Evolutionary conservation across 2,888 invertebrate species (phyloP).

Genomic region (Dasysyrphus albostriatus): DNA sequence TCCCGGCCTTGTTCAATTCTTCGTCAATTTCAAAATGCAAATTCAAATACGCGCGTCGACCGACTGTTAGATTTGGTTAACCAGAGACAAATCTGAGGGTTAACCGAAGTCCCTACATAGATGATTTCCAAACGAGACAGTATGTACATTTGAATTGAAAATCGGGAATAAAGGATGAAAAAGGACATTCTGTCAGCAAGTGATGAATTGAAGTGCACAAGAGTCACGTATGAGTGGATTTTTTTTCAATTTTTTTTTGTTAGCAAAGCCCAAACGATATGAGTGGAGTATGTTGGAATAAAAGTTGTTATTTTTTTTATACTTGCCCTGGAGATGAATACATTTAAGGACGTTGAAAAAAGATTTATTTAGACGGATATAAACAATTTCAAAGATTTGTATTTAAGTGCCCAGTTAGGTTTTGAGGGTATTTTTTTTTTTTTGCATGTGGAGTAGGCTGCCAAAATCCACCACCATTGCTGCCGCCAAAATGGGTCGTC

Average conservation of each 20-base stretch:
- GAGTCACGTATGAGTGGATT: slow-evolving; percentile 49
- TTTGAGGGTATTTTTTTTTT: slow-evolving; percentile 1
- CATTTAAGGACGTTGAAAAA: slow-evolving; percentile 57
- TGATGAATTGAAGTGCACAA: slow-evolving; percentile 62
- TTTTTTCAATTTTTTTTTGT: slow-evolving; percentile 24
- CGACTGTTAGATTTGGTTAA: slow-evolving; percentile 53
- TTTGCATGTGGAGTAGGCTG: neutral
- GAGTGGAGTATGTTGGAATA: neutral
- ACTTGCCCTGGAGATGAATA: slow-evolving; percentile 64
- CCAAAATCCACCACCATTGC: neutral
- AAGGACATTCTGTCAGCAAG: slow-evolving; percentile 71
- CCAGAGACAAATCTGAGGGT: slow-evolving; percentile 15
- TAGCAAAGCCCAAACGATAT: slow-evolving; percentile 27
- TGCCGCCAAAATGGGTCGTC: neutral
- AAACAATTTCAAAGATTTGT: slow-evolving; percentile 57
- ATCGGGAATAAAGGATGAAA: slow-evolving; percentile 55
- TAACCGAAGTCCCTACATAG: neutral
- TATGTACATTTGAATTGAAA: slow-evolving; percentile 54
- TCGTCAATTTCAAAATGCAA: slow-evolving; percentile 60
- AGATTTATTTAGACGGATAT: slow-evolving; percentile 65
- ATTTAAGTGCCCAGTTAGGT: slow-evolving; percentile 52
- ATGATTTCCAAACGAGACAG: slow-evolving; percentile 28
- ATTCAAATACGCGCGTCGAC: slow-evolving; percentile 39
- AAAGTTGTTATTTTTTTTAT: neutral
- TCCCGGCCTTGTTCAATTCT: slow-evolving; percentile 29